Evolutionary conservation across 2,888 invertebrate genomes (phyloP), one percentile per base, ranked within the genome.

Genomic region (Tholera decimalis): DNA sequence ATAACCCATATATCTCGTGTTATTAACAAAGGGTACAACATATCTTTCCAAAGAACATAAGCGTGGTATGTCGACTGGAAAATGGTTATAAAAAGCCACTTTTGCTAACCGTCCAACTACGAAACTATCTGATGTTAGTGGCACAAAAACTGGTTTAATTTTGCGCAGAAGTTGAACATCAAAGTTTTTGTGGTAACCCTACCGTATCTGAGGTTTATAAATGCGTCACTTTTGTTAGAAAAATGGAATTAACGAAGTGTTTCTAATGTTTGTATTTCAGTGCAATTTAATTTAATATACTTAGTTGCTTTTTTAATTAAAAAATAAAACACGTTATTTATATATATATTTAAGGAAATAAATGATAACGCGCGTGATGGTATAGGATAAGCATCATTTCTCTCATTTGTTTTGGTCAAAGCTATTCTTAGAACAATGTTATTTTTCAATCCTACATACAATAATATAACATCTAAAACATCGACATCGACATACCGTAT

Each of bases 101-200:
- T 79, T 68, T 74, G 66, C 64, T 73, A 74, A 72, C 58, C 59
- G 63, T 68, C 70, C 49, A 55, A 82, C 56, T 65, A 69, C 66
- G 57, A 69, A 79, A 81, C 62, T 69, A 69, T 67, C 68, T 55
- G 53, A 77, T 72, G 62, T 65, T 75, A 75, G 76, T 77, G 28
- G 56, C 35, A 62, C 66, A 80, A 82, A 81, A 81, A 77, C 62
- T 56, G 49, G 35, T 80, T 77, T 70, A 73, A 82, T 79, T 77
- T 80, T 72, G 61, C 67, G 54, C 67, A 74, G 64, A 74, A 74
- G 77, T 82, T 77, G 66, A 68, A 76, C 61, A 70, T 79, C 64
- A 58, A 43, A 61, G 64, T 82, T 82, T 80, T 79, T 79, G 76
- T 44, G 69, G 46, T 37, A 68, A 64, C 73, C 68, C 61, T 63